These are phyloP conservation scores for Prunella fulvescens DNA, from an alignment of 2,113 vertebrate genomes.

Conservation along the genomic window DNA sequence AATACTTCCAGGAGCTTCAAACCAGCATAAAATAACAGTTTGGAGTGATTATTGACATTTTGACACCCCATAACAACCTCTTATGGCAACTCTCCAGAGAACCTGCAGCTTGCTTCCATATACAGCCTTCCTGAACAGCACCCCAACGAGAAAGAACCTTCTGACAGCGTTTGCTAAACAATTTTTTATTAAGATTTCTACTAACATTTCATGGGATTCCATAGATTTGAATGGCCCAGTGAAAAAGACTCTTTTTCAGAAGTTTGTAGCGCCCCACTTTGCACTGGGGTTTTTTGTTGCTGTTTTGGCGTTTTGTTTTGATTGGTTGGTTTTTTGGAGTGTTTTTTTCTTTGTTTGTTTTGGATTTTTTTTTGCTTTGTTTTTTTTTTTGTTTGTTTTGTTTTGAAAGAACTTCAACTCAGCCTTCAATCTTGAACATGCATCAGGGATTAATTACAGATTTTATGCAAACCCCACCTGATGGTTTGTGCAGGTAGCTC, in stretches of 20 bases:
- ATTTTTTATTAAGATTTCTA: background rate
- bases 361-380: background rate
- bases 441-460: background rate
- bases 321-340: background rate
- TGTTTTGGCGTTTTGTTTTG: background rate
- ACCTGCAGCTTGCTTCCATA: background rate
- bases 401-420: background rate
- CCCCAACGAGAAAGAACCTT: background rate
- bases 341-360: background rate
- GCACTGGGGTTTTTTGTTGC: background rate
- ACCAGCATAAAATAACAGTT: background rate
- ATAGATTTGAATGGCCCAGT: background rate
- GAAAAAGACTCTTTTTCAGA: background rate
- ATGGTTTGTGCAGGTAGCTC: background rate
- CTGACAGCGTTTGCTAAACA: background rate
- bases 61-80: background rate
- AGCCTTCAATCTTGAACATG: background rate
- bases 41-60: background rate
- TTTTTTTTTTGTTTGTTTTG: background rate
- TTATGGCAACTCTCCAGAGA: background rate
- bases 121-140: background rate
- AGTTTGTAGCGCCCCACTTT: background rate
- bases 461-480: background rate
- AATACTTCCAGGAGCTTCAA: background rate
- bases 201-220: background rate